Conservation (phyloP, 2,797 vertebrate genomes). For the Galago senegalensis region DNA sequence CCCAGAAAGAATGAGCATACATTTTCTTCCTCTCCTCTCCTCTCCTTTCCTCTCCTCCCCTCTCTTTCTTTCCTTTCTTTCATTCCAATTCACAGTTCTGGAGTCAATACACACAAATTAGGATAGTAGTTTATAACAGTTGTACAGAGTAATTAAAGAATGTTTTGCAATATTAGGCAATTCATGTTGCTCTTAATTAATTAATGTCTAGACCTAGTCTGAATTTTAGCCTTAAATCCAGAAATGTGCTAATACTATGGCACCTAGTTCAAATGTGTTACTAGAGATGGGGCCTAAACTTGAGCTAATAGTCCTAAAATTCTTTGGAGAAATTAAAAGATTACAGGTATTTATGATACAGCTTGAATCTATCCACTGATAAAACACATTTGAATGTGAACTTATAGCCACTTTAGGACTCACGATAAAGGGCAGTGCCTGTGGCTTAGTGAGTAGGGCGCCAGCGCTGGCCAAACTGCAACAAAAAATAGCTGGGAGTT, state of each 20-base stretch:
- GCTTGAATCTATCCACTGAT: slow-evolving; percentile 52
- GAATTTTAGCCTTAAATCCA: slow-evolving; percentile 55
- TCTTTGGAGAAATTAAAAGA: slow-evolving; percentile 52
- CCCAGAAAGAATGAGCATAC: neutral
- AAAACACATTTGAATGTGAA: slow-evolving; percentile 41
- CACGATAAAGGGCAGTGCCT: too few relatives aligned
- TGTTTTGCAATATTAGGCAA: neutral
- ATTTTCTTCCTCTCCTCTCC: neutral
- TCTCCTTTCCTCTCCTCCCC: too few relatives aligned
- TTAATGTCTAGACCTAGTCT: neutral
- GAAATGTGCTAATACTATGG: neutral
- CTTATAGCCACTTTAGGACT: slow-evolving; percentile 8
- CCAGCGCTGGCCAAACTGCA: too few relatives aligned
- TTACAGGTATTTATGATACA: slow-evolving; percentile 26
- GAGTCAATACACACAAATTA: neutral
- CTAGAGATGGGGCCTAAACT: neutral
- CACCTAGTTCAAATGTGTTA: slow-evolving; percentile 25
- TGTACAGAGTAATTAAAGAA: neutral
- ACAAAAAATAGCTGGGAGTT: too few relatives aligned
- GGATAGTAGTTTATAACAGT: neutral
- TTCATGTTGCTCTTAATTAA: slow-evolving; percentile 33
- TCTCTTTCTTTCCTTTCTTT: too few relatives aligned
- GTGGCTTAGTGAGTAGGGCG: too few relatives aligned
- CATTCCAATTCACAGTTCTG: neutral
- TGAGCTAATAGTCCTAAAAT: neutral